phyloP scores from a whole-genome alignment of 1,140 invertebrate species.

The Harlomillsia oculata region DNA sequence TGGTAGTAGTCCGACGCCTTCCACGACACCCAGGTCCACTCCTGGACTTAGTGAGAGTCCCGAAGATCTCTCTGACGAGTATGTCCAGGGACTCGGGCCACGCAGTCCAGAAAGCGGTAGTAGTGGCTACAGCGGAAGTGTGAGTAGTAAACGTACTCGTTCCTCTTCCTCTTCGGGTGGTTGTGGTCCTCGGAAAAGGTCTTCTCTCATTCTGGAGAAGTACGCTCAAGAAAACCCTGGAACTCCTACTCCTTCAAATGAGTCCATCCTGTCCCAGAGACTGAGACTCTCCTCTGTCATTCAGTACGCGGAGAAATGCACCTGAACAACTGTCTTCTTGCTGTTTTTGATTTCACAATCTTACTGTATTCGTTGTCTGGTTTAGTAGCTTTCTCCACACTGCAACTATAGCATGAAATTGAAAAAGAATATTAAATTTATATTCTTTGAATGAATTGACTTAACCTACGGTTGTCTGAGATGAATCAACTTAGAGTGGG shows the following conservation, averaged over 20 bases:
- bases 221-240: conserved; percentile 33
- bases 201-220: conserved; percentile 35
- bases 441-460: not conserved
- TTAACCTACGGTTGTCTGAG: too few relatives aligned
- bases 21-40: conserved; percentile 19
- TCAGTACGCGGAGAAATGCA: conserved; percentile 35
- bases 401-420: not conserved
- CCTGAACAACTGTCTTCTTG: too few relatives aligned
- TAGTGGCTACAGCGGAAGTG: conserved; percentile 3
- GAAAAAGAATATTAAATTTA: not conserved
- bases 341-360: too few relatives aligned
- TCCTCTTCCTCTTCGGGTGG: conserved; percentile 3
- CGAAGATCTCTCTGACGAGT: conserved; percentile 33
- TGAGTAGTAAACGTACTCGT: not conserved
- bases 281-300: conserved; percentile 35
- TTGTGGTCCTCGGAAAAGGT: conserved; percentile 33
- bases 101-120: not conserved
- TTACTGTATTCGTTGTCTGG: too few relatives aligned
- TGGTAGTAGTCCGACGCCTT: conserved; percentile 20
- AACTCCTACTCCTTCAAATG: conserved; percentile 17
- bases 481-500: too few relatives aligned
- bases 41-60: conserved; percentile 25
- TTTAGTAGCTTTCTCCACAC: not conserved
- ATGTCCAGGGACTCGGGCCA: not conserved
- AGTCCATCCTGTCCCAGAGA: conserved; percentile 35